These are phyloP conservation scores for Hyperopisus bebe DNA, from an alignment of 2,113 vertebrate genomes.

Conservation along the genomic window DNA sequence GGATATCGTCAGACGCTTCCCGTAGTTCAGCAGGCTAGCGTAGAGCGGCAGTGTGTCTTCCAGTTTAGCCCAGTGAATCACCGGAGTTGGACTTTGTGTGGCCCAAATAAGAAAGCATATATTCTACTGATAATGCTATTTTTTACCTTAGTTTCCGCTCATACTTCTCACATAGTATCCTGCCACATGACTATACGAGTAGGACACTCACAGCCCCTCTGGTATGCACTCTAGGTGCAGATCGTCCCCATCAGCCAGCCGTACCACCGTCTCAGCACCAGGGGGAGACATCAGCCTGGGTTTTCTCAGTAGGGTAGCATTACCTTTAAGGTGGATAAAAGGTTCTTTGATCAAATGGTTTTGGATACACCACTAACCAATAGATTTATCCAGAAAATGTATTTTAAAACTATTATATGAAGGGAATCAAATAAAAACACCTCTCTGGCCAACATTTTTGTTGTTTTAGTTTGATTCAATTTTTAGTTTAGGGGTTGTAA, in stretches of 20 bases:
- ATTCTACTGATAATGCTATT: background rate
- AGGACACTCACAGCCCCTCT: slow-evolving; percentile 85
- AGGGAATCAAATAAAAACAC: background rate
- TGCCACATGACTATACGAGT: background rate
- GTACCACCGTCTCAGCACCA: slow-evolving; percentile 58
- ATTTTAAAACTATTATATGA: background rate
- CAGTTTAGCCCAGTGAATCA: slow-evolving; percentile 71
- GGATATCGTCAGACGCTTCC: slow-evolving; percentile 72
- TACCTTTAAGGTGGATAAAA: slow-evolving; percentile 56
- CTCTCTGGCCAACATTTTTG: background rate
- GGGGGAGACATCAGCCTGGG: slow-evolving; percentile 77
- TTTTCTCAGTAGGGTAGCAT: slow-evolving; percentile 73
- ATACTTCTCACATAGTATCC: background rate
- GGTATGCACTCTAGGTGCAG: slow-evolving; percentile 86
- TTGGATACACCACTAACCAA: background rate
- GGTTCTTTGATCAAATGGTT: background rate
- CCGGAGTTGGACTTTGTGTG: slow-evolving; percentile 75
- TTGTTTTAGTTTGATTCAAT: background rate
- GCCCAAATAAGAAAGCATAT: background rate
- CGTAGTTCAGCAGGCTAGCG: slow-evolving; percentile 61
- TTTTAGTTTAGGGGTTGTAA: background rate
- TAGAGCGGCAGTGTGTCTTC: slow-evolving; percentile 55
- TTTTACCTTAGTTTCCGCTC: background rate
- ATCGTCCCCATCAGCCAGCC: slow-evolving; percentile 73
- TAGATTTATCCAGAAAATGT: background rate